Evolutionary conservation across 2,113 vertebrate genomes (phyloP).

Genomic region (Brienomyrus brachyistius): DNA sequence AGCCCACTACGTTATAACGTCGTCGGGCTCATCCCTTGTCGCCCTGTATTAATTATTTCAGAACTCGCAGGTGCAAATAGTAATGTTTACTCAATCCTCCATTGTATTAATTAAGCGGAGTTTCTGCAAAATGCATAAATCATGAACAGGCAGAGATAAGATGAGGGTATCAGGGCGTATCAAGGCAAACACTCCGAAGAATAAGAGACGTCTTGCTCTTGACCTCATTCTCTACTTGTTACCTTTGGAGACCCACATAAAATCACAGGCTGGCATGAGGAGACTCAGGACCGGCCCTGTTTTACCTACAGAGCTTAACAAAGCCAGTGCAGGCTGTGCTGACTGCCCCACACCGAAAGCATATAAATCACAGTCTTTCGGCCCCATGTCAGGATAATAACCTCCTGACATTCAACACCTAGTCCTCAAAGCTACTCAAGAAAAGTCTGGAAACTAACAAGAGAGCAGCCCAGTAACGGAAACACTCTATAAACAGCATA

Average conservation of each 20-base stretch:
- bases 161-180: not conserved
- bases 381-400: not conserved
- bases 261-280: not conserved
- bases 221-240: not conserved
- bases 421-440: not conserved
- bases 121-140: slow-evolving; percentile 8
- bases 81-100: slow-evolving; percentile 9
- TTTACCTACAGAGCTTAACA: not conserved
- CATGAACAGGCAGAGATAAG: not conserved
- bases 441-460: not conserved
- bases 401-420: not conserved
- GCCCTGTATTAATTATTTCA: slow-evolving; percentile 1
- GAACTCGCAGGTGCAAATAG: not conserved
- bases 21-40: not conserved
- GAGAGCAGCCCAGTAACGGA: not conserved
- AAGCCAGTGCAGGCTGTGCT: not conserved
- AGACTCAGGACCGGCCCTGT: not conserved
- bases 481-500: not conserved
- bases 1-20: not conserved
- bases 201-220: not conserved
- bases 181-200: not conserved
- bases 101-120: not conserved
- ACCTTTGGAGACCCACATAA: not conserved
- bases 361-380: not conserved
- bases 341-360: not conserved